phyloP scores from a whole-genome alignment of 2,113 vertebrate species.

The Hydrochoerus hydrochaeris region DNA sequence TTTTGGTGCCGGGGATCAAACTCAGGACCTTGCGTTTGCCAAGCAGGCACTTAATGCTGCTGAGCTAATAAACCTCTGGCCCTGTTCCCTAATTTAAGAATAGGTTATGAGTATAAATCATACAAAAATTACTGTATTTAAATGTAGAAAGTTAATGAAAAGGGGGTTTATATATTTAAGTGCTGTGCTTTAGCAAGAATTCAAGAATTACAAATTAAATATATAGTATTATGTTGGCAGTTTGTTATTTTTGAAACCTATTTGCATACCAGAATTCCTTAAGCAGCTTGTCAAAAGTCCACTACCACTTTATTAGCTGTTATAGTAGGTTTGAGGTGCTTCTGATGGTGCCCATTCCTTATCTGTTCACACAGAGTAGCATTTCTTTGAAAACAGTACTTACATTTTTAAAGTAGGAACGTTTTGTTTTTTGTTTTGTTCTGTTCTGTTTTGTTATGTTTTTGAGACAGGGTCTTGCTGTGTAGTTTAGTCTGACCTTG shows the following conservation, averaged over 20 bases:
- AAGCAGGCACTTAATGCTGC: too few species aligned
- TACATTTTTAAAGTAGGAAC: background rate
- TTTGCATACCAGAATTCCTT: background rate
- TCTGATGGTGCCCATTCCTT: background rate
- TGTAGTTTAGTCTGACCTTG: background rate
- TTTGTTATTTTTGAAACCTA: background rate
- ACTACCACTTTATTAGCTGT: background rate
- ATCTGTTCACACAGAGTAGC: background rate
- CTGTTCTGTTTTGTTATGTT: background rate
- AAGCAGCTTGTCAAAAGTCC: background rate
- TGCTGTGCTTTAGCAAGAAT: background rate
- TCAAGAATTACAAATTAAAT: background rate
- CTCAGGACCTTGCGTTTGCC: too few species aligned
- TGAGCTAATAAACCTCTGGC: too few species aligned
- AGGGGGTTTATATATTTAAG: background rate
- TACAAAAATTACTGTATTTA: conserved; percentile 1
- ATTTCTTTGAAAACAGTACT: background rate
- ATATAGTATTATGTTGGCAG: background rate
- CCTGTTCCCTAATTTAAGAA: conserved; percentile 26
- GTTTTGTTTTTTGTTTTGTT: background rate
- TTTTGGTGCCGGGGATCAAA: too few species aligned
- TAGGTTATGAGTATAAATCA: background rate
- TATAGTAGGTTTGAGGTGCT: background rate
- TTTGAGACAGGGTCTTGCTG: background rate
- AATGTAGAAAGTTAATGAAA: conserved; percentile 41